These are phyloP conservation scores for Karalla daura DNA, from an alignment of 2,797 vertebrate species.

Conservation along the genomic window DNA sequence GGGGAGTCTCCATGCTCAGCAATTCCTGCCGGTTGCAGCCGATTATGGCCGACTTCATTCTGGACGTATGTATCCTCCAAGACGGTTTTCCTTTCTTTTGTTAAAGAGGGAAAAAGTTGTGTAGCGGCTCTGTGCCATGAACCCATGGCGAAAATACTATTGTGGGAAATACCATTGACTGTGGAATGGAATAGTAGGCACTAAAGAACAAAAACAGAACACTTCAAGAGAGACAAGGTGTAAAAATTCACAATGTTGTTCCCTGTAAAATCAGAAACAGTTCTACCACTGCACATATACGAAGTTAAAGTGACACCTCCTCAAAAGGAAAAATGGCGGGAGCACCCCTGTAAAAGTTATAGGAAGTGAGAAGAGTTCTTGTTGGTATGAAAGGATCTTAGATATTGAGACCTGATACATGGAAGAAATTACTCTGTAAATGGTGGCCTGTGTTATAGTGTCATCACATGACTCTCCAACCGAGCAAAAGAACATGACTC, in stretches of 20 bases:
- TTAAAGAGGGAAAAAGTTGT: background rate
- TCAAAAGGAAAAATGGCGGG: no score
- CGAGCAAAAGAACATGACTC: background rate
- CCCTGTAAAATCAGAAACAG: no score
- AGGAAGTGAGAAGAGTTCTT: no score
- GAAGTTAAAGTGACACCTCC: no score
- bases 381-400: no score
- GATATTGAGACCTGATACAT: background rate
- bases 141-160: background rate
- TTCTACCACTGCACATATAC: no score
- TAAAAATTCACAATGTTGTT: no score
- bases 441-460: background rate
- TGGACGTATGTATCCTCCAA: background rate
- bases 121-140: slow-evolving; percentile 1
- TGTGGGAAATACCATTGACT: background rate
- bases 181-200: no score
- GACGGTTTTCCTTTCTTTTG: background rate
- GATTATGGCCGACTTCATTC: background rate
- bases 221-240: no score
- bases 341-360: no score
- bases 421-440: background rate
- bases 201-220: no score
- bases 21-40: background rate
- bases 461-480: background rate
- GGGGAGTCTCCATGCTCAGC: background rate